phyloP scores from a whole-genome alignment of 2,797 vertebrate genomes.

The Pangasius mekongensis region DNA sequence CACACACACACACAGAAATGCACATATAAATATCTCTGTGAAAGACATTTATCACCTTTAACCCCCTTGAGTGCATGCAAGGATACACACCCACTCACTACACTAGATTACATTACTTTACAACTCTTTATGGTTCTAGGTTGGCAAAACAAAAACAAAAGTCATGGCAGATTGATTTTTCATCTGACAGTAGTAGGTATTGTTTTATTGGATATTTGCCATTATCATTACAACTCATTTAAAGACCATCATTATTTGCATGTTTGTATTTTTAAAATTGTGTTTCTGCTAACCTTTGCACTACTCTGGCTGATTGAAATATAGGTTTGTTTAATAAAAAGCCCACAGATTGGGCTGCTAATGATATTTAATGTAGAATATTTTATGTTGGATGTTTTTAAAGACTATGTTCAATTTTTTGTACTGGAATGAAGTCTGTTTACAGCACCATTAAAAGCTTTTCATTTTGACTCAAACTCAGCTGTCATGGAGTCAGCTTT shows the following conservation, averaged over 20 bases:
- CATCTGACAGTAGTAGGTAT: slow-evolving; percentile 9
- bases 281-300: slow-evolving; percentile 21
- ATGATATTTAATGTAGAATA: slow-evolving; percentile 38
- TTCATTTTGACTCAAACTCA: slow-evolving; percentile 52
- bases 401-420: slow-evolving; percentile 45
- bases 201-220: slow-evolving; percentile 28
- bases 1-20: slow-evolving; percentile 20
- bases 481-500: slow-evolving; percentile 5
- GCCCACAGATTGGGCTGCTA: slow-evolving; percentile 16
- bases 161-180: not conserved
- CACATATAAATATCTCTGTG: slow-evolving; percentile 50
- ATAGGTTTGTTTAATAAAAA: slow-evolving; percentile 44
- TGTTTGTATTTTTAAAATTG: slow-evolving; percentile 40
- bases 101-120: not conserved
- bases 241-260: slow-evolving; percentile 38
- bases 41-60: slow-evolving; percentile 40
- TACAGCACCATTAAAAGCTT: slow-evolving; percentile 70
- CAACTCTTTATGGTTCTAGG: not conserved
- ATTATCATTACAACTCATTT: slow-evolving; percentile 20
- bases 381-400: slow-evolving; percentile 50
- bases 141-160: slow-evolving; percentile 7
- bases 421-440: slow-evolving; percentile 61
- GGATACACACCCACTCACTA: not conserved
- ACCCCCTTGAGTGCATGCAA: slow-evolving; percentile 34
- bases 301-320: slow-evolving; percentile 41